Base-by-base conservation (phyloP, 2,113 vertebrate genomes). In the Phylloscopus whistleri region DNA sequence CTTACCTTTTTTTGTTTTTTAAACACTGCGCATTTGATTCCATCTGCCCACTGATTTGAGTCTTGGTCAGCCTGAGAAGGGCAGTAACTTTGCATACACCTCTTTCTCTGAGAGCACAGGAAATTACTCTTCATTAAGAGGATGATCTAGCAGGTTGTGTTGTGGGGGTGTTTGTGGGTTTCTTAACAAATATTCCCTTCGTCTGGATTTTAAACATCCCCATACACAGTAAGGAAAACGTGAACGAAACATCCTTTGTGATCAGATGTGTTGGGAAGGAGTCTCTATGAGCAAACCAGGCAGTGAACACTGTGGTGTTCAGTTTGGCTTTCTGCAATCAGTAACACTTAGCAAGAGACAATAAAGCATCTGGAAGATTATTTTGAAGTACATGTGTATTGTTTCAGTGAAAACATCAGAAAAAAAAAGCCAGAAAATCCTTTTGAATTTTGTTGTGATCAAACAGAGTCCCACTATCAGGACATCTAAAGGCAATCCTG, bases 241-340 rank as follows among this genome's bases (percentile, higher is more conserved):
- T 18, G 74, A 83, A 39, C 0, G 0, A 44, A 43, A 41, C 0
- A 0, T 52, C 58, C 26, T 84, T 87, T 3, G 0, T 66, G 48
- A 53, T 20, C 23, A 51, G 35, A 52, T 22, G 20, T 24, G 8
- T 52, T 55, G 76, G 70, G 55, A 70, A 72, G 49, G 66, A 70
- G 39, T 55, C 44, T 84, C 60, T 31, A 0, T 10, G 10, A 1
- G 15, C 55, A 80, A 69, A 24, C 48, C 33, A 76, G 80, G 43
- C 58, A 66, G 23, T 1, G 28, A 53, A 23, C 73, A 39, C 0
- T 7, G 27, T 22, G 41, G 22, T 39, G 30, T 48, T 63, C 43
- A 5, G 28, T 56, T 88, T 70, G 44, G 14, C 44, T 74, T 30
- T 37, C 68, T 20, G 20, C 73, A 66, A 3, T 55, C 4, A 2